Percentiles rank a stretch among this genome's conserved stretches.
phyloP scores from a whole-genome alignment of 1,140 invertebrate species.

The Ostrea edulis region DNA sequence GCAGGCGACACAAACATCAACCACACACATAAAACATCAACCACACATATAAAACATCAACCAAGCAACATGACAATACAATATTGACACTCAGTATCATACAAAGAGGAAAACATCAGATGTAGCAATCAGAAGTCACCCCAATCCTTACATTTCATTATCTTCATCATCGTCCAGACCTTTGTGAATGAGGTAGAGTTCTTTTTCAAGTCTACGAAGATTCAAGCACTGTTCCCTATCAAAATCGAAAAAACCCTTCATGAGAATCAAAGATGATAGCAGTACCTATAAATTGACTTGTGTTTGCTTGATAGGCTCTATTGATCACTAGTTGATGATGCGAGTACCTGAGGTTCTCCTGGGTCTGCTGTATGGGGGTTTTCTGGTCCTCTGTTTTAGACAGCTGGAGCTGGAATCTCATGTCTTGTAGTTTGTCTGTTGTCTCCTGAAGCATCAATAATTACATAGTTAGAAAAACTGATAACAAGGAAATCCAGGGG shows the following conservation, averaged over 20 bases:
- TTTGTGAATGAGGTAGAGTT: conserved; percentile 93
- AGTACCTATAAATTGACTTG: too few species aligned
- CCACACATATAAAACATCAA: too few species aligned
- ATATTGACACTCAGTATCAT: too few species aligned
- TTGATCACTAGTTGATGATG: too few species aligned
- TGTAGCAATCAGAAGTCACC: too few species aligned
- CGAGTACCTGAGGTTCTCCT: conserved; percentile 87
- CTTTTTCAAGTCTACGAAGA: conserved; percentile 91
- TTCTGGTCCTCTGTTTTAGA: conserved; percentile 94
- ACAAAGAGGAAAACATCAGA: too few species aligned
- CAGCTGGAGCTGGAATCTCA: conserved; percentile 95
- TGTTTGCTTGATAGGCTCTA: too few species aligned
- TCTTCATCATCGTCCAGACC: conserved; percentile 85
- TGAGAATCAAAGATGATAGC: neutral
- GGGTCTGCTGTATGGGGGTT: conserved; percentile 93
- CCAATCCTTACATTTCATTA: conserved; percentile 56
- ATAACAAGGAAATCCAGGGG: too few species aligned
- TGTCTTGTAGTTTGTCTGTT: conserved; percentile 91
- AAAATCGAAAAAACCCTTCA: conserved; percentile 21
- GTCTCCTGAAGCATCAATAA: conserved; percentile 61
- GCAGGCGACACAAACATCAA: too few species aligned
- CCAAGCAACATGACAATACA: too few species aligned
- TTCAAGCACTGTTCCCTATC: conserved; percentile 85
- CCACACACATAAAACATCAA: too few species aligned
- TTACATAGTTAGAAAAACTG: neutral